These are phyloP conservation scores for Nysson spinosus DNA, from an alignment of 2,888 invertebrate genomes.

Conservation along the genomic window DNA sequence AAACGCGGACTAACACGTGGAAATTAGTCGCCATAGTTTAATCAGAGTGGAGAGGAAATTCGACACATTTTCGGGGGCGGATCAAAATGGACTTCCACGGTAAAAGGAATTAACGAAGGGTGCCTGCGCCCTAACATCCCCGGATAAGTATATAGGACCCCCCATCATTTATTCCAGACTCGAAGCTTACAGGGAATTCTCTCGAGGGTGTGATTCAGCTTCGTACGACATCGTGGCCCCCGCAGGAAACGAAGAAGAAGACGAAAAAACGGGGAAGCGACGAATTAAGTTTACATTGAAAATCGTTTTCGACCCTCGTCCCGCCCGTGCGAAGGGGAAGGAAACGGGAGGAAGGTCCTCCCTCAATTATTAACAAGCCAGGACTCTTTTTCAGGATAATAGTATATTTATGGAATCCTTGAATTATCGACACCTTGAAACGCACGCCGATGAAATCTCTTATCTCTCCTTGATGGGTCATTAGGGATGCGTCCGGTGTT, in stretches of 20 bases:
- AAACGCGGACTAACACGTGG: too few relatives aligned
- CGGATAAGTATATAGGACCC: too few relatives aligned
- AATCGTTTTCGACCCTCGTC: neutral
- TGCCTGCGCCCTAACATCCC: neutral
- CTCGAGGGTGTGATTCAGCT: neutral
- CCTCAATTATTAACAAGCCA: too few relatives aligned
- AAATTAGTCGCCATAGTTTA: slow-evolving; percentile 22
- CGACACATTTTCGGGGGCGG: neutral
- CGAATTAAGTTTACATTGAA: neutral
- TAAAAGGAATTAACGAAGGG: slow-evolving; percentile 12
- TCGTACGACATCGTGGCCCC: neutral
- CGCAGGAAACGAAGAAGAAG: neutral
- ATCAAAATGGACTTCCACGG: neutral
- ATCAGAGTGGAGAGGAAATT: slow-evolving; percentile 3
- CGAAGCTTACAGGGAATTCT: neutral
- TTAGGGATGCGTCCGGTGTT: too few relatives aligned
- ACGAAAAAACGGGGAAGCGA: neutral
- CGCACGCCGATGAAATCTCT: too few relatives aligned
- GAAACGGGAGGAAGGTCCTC: too few relatives aligned
- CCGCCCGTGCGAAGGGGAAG: too few relatives aligned
- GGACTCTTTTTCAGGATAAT: too few relatives aligned
- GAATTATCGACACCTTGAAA: too few relatives aligned
- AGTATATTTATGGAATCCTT: too few relatives aligned
- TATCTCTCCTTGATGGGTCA: too few relatives aligned
- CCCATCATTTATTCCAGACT: slow-evolving; percentile 10